These are phyloP conservation scores for Eufriesea mexicana DNA, from an alignment of 1,140 invertebrate genomes.

Conservation along the genomic window DNA sequence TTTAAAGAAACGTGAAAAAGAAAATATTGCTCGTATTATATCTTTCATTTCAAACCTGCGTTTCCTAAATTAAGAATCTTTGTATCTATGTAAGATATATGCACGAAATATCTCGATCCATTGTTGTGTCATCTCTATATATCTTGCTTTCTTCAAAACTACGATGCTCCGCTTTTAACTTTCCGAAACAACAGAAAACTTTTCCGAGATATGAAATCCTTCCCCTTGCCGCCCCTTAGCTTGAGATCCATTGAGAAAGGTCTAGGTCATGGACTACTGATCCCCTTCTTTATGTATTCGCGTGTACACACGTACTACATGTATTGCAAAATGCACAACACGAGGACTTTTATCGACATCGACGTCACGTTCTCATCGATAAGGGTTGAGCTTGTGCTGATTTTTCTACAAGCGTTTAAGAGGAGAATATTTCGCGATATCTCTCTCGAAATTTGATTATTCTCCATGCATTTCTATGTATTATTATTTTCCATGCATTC, in stretches of 20 bases:
- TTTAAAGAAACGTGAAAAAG: too few relatives aligned
- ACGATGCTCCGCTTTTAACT: neutral
- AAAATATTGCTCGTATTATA: too few relatives aligned
- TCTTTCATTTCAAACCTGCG: too few relatives aligned
- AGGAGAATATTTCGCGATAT: neutral
- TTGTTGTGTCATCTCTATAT: too few relatives aligned
- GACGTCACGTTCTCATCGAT: neutral
- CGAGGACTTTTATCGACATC: neutral
- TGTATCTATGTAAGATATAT: too few relatives aligned
- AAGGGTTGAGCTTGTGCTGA: neutral
- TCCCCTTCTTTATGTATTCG: neutral
- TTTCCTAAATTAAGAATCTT: too few relatives aligned
- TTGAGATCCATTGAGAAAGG: neutral
- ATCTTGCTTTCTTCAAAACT: too few relatives aligned
- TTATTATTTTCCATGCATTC: neutral
- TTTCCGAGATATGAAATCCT: neutral
- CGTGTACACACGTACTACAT: neutral
- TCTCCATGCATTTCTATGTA: too few relatives aligned
- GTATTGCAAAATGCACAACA: neutral
- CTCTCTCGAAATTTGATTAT: neutral
- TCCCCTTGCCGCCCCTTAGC: neutral
- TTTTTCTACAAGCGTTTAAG: neutral
- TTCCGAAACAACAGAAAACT: neutral
- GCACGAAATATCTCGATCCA: too few relatives aligned
- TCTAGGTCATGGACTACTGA: neutral